Evolutionary conservation across 2,113 vertebrate species (phyloP).

Genomic region (Henicopernis longicauda): DNA sequence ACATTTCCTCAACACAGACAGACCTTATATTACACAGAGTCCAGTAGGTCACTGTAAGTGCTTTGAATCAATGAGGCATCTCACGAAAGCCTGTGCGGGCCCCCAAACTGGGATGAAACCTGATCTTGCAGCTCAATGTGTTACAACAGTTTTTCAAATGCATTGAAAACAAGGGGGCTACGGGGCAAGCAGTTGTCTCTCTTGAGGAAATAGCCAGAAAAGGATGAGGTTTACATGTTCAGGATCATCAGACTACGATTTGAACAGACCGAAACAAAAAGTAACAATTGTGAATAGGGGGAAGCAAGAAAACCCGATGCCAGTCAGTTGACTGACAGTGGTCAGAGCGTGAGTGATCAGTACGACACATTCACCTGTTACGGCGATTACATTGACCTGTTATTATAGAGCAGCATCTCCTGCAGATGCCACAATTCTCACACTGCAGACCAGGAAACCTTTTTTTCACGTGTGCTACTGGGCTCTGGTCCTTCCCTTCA

Average conservation of each 20-base stretch:
- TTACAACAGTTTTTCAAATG: conserved; percentile 54
- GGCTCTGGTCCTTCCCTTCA: not conserved
- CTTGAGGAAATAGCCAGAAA: not conserved
- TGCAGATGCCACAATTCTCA: not conserved
- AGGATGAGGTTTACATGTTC: not conserved
- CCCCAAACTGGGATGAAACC: conserved; percentile 32
- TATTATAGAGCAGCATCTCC: not conserved
- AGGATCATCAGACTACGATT: not conserved
- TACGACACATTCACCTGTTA: no score
- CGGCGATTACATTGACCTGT: not conserved
- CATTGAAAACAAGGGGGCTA: conserved; percentile 35
- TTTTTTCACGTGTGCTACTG: not conserved
- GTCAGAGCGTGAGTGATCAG: not conserved
- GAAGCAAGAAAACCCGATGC: not conserved
- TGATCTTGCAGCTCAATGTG: conserved; percentile 1
- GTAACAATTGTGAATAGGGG: not conserved
- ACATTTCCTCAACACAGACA: conserved; percentile 35
- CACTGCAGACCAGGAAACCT: not conserved
- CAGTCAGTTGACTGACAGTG: not conserved
- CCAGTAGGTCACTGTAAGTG: conserved; percentile 49
- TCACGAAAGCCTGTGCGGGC: not conserved
- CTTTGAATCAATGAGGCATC: conserved; percentile 60
- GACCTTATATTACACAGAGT: not conserved
- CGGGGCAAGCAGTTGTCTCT: not conserved
- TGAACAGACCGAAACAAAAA: not conserved